Percentiles rank a stretch among this genome's conserved stretches.
Conservation (phyloP, 1,140 invertebrate genomes). For the Brachionus manjavacas region DNA sequence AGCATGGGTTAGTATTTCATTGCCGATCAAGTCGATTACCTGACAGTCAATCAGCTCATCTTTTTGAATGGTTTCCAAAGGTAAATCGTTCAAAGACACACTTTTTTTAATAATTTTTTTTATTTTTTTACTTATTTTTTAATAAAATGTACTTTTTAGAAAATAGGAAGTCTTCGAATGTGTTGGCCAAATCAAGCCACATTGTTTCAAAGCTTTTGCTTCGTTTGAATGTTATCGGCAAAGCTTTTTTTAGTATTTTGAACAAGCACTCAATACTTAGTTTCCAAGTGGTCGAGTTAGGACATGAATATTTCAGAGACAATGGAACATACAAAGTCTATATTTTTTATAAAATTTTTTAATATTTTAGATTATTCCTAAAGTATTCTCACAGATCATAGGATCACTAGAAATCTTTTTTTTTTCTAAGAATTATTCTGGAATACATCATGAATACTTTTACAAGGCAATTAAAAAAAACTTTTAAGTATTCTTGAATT, state of each 20-base stretch:
- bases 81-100: conserved; percentile 64
- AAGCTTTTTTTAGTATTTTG: conserved; percentile 71
- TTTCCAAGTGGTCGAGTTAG: conserved; percentile 77
- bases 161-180: conserved; percentile 85
- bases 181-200: conserved; percentile 77
- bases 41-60: conserved; percentile 77
- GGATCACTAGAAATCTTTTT: background rate
- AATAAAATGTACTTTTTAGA: conserved; percentile 59
- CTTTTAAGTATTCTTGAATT: too few species aligned
- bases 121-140: background rate
- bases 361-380: background rate
- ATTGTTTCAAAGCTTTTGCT: conserved; percentile 56
- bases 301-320: conserved; percentile 75
- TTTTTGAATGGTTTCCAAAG: conserved; percentile 72
- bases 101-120: conserved; percentile 50
- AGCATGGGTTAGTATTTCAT: conserved; percentile 77
- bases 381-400: too few species aligned
- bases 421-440: too few species aligned
- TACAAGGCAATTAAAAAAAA: too few species aligned
- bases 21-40: conserved; percentile 72
- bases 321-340: conserved; percentile 69
- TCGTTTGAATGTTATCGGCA: conserved; percentile 77
- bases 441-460: too few species aligned
- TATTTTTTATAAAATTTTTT: conserved; percentile 42
- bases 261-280: conserved; percentile 73